Percentiles rank a stretch among this genome's conserved stretches.
Evolutionary conservation across 2,797 vertebrate genomes (phyloP).

Genomic region (Pseudomugil gertrudae): DNA sequence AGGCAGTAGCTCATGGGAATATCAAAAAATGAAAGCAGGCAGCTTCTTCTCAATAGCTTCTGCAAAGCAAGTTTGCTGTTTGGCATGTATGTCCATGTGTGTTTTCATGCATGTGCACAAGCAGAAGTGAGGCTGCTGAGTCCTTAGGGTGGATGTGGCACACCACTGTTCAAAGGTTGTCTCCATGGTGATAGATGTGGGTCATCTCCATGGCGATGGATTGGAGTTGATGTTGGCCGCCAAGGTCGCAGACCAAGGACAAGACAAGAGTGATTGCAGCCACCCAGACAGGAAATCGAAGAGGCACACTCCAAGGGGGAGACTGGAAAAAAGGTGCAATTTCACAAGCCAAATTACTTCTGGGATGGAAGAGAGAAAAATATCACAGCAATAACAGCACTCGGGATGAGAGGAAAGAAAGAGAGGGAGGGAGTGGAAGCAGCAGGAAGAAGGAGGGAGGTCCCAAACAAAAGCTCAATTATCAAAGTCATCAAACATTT

Average conservation of each 20-base stretch:
- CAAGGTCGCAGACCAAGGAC: constrained; percentile 83
- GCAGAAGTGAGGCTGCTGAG: constrained; percentile 38
- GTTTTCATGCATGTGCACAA: constrained; percentile 18
- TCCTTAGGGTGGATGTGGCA: constrained; percentile 64
- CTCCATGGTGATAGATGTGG: constrained; percentile 80
- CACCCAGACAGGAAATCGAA: constrained; percentile 88
- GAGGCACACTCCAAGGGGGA: constrained; percentile 71
- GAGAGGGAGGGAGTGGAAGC: constrained; percentile 27
- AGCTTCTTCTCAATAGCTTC: constrained; percentile 24
- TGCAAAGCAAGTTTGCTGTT: constrained; percentile 10
- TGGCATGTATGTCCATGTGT: background rate
- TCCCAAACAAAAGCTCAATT: constrained; percentile 72
- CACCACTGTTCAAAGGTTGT: constrained; percentile 69
- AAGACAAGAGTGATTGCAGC: constrained; percentile 81
- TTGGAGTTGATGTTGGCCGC: constrained; percentile 62
- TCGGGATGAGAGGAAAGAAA: constrained; percentile 43
- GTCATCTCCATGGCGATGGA: constrained; percentile 79
- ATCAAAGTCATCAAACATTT: constrained; percentile 68
- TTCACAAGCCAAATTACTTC: constrained; percentile 86
- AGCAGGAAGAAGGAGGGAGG: constrained; percentile 46
- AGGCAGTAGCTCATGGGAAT: constrained; percentile 47
- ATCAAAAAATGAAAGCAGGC: constrained; percentile 45
- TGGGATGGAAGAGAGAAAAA: constrained; percentile 81
- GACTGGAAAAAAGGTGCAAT: constrained; percentile 82
- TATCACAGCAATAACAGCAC: constrained; percentile 74